Conservation (phyloP, 2,888 invertebrate genomes). For the Nomada hirtipes region DNA sequence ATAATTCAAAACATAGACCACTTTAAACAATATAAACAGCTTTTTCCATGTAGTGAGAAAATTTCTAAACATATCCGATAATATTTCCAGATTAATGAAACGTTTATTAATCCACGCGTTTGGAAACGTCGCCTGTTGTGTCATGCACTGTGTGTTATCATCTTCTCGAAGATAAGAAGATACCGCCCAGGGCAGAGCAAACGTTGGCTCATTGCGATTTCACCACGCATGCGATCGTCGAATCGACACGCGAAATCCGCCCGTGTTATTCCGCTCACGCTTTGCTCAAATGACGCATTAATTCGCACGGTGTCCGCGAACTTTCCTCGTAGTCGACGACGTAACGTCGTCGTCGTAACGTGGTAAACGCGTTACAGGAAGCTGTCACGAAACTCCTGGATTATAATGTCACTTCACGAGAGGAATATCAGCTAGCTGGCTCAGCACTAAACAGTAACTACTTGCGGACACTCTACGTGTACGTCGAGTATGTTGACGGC, state of each 20-base stretch:
- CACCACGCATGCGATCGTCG: constrained; percentile 26
- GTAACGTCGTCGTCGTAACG: constrained; percentile 30
- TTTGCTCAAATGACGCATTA: constrained; percentile 69
- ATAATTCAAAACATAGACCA: too few relatives aligned
- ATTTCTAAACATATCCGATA: neutral
- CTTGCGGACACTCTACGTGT: too few relatives aligned
- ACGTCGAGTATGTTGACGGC: neutral
- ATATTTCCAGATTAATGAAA: too few relatives aligned
- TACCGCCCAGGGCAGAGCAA: constrained; percentile 7
- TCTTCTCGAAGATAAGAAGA: neutral
- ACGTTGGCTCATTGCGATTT: constrained; percentile 52
- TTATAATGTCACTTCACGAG: constrained; percentile 24
- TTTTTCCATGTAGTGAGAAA: neutral
- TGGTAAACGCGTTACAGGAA: constrained; percentile 21
- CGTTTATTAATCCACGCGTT: neutral
- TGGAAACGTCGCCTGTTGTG: neutral
- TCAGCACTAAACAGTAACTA: neutral
- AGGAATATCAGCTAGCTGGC: constrained; percentile 5
- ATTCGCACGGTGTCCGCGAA: constrained; percentile 56
- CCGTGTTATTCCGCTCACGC: constrained; percentile 59
- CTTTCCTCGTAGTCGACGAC: constrained; percentile 36
- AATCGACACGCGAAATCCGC: constrained; percentile 45
- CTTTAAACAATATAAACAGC: neutral
- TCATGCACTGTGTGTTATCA: neutral
- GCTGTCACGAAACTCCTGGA: constrained; percentile 29